Base-by-base conservation (phyloP, 2,888 invertebrate genomes). In the Hirtodrosophila cameraria region DNA sequence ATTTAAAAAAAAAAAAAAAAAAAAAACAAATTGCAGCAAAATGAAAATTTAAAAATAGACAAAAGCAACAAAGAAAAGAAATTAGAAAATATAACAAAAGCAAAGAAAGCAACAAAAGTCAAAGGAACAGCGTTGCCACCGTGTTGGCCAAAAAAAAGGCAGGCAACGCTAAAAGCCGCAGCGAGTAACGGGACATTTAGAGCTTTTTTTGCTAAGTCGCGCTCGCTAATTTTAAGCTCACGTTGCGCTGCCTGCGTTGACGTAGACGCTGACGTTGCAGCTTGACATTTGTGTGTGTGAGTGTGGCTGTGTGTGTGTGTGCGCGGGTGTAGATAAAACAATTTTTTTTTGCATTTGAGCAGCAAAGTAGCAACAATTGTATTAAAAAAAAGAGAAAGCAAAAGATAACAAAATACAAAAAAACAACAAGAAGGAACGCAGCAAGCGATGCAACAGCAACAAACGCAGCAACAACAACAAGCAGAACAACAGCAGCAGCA, bases 251-350 rank as follows among this genome's bases (percentile, higher is more conserved):
- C 42, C 28, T 18, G 11, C 45, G 16, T 30, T 13, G 35, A 12
- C 41, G 55, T 13, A 15, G 46, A 13, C 28, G 38, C 36, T 7
- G 39, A 20, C 23, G 25, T 31, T 46, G 12, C 18, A 31, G 36
- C 15, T 25, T 4, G 46, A 13, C 25, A 28, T 23, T 39, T 42
- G 38, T 49, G 36, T 52, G 41, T 13, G 13, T 33, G 20, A 16
- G 6, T 27, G 45, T 15, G 30, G 13, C 16, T 36, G 16, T 18
- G 27, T 30, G 52, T 41, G 42, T 36, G 18, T 64, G 53, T 41
- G 12, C 30, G 39, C 30, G 58, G 36, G 67, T 71, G 55, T 72
- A 71, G 71, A 74, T 66, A 74, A 73, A 73, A 50, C 50, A 23
- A 48, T 31, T 45, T 59, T 53, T 27, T 36, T 38, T 33, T 49